Conservation (phyloP, 2,888 invertebrate genomes). For the Boloria euphrosyne region DNA sequence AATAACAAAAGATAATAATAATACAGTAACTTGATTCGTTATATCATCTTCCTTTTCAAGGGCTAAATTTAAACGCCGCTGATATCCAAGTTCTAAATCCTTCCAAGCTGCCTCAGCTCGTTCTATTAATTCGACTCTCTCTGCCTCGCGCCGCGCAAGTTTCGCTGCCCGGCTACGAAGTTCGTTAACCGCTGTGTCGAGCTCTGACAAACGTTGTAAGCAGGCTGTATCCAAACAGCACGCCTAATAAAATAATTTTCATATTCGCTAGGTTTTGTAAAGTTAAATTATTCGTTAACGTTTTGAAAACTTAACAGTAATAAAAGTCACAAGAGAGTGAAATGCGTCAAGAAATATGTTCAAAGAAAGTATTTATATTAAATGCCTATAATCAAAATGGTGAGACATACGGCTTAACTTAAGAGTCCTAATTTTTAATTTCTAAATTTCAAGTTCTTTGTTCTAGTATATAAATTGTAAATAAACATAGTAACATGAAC, state of each 20-base stretch:
- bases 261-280: neutral
- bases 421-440: no score
- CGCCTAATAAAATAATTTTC: conserved; percentile 47
- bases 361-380: no score
- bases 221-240: conserved; percentile 60
- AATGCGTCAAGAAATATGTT: no score
- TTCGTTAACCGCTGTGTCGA: conserved; percentile 55
- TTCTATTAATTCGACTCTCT: conserved; percentile 62
- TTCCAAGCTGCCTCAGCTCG: conserved; percentile 71
- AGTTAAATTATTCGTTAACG: no score
- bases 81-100: conserved; percentile 66
- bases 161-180: conserved; percentile 55
- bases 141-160: conserved; percentile 62
- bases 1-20: neutral
- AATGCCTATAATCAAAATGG: no score
- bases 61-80: conserved; percentile 55
- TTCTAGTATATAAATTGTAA: no score
- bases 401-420: no score
- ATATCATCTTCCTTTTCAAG: conserved; percentile 64
- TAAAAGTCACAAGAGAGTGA: no score
- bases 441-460: no score
- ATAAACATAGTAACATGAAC: no score
- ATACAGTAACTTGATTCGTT: conserved; percentile 52
- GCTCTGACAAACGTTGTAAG: conserved; percentile 48
- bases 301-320: no score